These are phyloP conservation scores for Cephus cinctus DNA, from an alignment of 1,140 invertebrate species.

Conservation along the genomic window DNA sequence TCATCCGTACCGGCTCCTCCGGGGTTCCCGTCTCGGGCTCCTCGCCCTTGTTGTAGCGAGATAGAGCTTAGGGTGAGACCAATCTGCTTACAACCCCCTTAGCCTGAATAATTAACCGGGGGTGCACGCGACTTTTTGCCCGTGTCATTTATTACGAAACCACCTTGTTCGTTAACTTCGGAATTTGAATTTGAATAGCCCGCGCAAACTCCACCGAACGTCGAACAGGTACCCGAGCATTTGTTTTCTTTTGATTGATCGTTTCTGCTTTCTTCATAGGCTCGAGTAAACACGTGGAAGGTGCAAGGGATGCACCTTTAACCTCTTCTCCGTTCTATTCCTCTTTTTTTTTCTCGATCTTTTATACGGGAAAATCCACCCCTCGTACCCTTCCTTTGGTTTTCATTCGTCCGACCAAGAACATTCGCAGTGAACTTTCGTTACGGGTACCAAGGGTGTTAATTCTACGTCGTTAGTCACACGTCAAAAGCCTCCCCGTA, in stretches of 20 bases:
- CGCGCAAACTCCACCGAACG: conserved; percentile 23
- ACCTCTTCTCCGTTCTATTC: not conserved
- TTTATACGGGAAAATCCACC: conserved; percentile 9
- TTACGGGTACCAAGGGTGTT: conserved; percentile 22
- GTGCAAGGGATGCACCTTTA: not conserved
- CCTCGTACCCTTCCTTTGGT: not conserved
- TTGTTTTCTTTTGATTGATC: too few relatives aligned
- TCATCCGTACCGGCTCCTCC: conserved; percentile 1
- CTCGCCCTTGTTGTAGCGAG: conserved; percentile 40
- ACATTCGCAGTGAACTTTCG: conserved; percentile 2
- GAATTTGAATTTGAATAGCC: conserved; percentile 40
- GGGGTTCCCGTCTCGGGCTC: not conserved
- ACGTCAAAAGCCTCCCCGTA: conserved; percentile 17
- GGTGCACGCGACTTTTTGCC: conserved; percentile 43
- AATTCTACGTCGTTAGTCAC: conserved; percentile 40
- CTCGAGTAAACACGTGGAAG: conserved; percentile 15
- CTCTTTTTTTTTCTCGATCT: conserved; percentile 5
- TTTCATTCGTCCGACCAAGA: conserved; percentile 6
- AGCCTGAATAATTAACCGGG: conserved; percentile 54
- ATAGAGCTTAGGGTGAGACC: conserved; percentile 49
- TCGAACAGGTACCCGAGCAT: conserved; percentile 20
- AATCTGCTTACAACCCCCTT: conserved; percentile 56
- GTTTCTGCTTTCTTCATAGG: conserved; percentile 23
- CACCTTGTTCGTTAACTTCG: conserved; percentile 44
- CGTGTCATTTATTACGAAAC: conserved; percentile 49